Percentiles rank a stretch among this genome's conserved stretches.
Conservation (phyloP, 2,113 vertebrate genomes). For the Rhagologus leucostigma region DNA sequence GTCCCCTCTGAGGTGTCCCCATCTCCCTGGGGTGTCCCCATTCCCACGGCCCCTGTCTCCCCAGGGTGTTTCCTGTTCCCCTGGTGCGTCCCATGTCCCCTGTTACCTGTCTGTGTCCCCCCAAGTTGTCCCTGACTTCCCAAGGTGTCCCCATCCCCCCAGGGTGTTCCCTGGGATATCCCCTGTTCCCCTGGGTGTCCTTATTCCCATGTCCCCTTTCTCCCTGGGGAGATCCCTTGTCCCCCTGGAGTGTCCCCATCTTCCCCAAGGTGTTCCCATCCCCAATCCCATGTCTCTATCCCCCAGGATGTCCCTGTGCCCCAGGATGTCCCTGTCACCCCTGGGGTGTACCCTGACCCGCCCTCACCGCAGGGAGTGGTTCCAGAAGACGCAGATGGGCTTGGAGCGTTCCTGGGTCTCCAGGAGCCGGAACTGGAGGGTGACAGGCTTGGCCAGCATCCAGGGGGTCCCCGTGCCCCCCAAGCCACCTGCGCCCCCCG, state of each 20-base stretch:
- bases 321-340: background rate
- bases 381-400: constrained; percentile 97
- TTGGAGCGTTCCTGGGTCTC: constrained; percentile 91
- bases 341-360: too few relatives aligned
- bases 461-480: constrained; percentile 65
- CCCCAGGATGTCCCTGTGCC: background rate
- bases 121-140: background rate
- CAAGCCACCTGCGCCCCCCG: constrained; percentile 26
- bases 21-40: background rate
- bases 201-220: background rate
- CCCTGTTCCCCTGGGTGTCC: background rate
- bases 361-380: constrained; percentile 90
- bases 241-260: background rate
- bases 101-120: background rate
- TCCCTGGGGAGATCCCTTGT: background rate
- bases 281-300: background rate
- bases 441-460: constrained; percentile 83
- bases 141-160: background rate
- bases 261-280: background rate
- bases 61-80: background rate
- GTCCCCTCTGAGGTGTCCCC: background rate
- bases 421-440: constrained; percentile 91
- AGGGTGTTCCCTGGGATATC: background rate
- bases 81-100: background rate
- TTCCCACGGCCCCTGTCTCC: background rate